phyloP scores from a whole-genome alignment of 2,113 vertebrate species.

The Nycticryphes semicollaris region DNA sequence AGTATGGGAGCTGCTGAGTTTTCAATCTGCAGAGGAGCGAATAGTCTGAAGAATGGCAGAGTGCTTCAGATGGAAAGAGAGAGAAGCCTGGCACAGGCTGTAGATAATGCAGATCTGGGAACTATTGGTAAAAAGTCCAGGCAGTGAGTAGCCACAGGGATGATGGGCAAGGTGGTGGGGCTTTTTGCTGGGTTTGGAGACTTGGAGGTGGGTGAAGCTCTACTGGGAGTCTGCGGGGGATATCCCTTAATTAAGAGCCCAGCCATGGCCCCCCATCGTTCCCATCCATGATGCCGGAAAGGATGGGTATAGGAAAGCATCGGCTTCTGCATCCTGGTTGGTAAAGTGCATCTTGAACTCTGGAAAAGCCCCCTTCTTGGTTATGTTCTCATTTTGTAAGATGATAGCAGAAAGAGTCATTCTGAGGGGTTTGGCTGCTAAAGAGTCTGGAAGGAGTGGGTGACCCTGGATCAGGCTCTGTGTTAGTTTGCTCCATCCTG shows the following conservation, averaged over 20 bases:
- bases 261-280: not conserved
- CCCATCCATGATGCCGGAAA: not conserved
- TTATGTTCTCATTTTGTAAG: not conserved
- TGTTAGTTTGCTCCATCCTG: not conserved
- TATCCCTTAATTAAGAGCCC: not conserved
- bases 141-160: not conserved
- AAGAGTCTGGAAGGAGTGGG: not conserved
- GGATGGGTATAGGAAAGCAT: not conserved
- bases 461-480: not conserved
- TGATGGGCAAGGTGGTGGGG: not conserved
- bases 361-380: not conserved
- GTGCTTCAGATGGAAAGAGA: not conserved
- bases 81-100: not conserved
- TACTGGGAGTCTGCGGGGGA: not conserved
- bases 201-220: too few species aligned
- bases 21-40: not conserved
- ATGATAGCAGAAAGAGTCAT: not conserved
- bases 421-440: not conserved
- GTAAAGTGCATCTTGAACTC: not conserved
- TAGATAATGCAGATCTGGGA: not conserved
- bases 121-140: accelerated
- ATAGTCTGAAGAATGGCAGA: not conserved
- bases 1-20: not conserved
- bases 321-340: not conserved
- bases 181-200: not conserved